These are phyloP conservation scores for Gouania willdenowi DNA, from an alignment of 2,797 vertebrate species.

Conservation along the genomic window DNA sequence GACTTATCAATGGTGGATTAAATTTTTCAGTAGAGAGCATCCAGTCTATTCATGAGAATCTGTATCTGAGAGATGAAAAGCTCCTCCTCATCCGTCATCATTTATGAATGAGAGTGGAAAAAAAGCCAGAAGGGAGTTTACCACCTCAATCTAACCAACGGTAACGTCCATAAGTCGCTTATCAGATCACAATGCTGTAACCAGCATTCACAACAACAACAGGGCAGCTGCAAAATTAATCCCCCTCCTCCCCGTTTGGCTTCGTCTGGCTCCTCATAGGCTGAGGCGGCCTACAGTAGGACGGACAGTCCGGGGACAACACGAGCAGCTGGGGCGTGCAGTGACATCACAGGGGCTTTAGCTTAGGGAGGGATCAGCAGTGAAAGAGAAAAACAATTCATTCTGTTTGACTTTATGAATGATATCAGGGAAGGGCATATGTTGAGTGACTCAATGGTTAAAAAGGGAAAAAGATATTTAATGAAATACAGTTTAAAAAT, in stretches of 20 bases:
- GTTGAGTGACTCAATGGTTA: conserved; percentile 9
- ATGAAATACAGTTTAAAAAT: too few species aligned
- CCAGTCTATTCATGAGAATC: conserved; percentile 53
- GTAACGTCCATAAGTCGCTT: conserved; percentile 59
- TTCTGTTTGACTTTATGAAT: conserved; percentile 48
- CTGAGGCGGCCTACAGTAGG: conserved; percentile 34
- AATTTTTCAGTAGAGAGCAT: conserved; percentile 64
- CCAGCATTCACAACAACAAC: conserved; percentile 52
- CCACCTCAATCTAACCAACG: conserved; percentile 42
- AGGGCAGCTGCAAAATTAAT: conserved; percentile 60
- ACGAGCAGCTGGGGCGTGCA: conserved; percentile 45
- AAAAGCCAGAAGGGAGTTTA: conserved; percentile 16
- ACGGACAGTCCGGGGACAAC: conserved; percentile 41
- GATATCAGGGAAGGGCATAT: conserved; percentile 19
- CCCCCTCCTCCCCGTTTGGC: conserved; percentile 32
- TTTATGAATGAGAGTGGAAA: conserved; percentile 46
- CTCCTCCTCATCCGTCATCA: conserved; percentile 2
- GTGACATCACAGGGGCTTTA: conserved; percentile 57
- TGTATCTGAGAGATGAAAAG: conserved; percentile 28
- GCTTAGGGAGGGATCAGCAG: conserved; percentile 44
- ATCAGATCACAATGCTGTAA: conserved; percentile 62
- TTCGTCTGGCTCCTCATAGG: conserved; percentile 53
- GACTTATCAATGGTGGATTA: conserved; percentile 63
- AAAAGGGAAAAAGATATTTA: conserved; percentile 22
- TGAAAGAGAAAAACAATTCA: conserved; percentile 31